A percentile compares a stretch with the other conserved stretches of the same genome.
These are phyloP conservation scores for Dolichomitus sp. DNA, from an alignment of 2,888 invertebrate genomes.

Conservation along the genomic window DNA sequence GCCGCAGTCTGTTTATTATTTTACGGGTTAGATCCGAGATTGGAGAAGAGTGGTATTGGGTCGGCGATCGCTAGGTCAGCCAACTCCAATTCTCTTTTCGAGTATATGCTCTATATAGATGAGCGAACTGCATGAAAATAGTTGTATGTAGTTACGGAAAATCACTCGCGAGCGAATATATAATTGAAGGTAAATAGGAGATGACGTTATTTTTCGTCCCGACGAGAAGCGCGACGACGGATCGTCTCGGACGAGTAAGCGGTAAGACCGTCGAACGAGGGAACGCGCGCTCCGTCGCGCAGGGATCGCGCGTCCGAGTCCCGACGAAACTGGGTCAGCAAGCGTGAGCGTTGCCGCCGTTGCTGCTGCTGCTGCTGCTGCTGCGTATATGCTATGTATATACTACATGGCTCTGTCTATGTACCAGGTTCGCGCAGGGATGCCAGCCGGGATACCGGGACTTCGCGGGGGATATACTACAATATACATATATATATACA, in stretches of 20 bases:
- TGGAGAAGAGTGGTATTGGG: slow-evolving; percentile 18
- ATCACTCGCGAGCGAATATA: slow-evolving; percentile 37
- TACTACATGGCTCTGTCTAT: slow-evolving; percentile 23
- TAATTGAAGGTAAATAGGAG: background rate
- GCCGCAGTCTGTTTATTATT: slow-evolving; percentile 41
- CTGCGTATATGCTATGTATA: slow-evolving; percentile 29
- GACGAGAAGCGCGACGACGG: slow-evolving; percentile 48
- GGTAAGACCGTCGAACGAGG: slow-evolving; percentile 26
- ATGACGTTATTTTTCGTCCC: background rate
- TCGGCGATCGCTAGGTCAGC: slow-evolving; percentile 59
- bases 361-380: slow-evolving; percentile 48
- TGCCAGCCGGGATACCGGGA: slow-evolving; percentile 47
- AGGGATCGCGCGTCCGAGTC: slow-evolving; percentile 63
- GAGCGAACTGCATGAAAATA: background rate
- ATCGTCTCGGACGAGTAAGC: slow-evolving; percentile 52
- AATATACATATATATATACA: background rate
- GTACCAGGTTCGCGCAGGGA: slow-evolving; percentile 35
- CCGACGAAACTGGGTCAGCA: slow-evolving; percentile 69
- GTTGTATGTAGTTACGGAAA: background rate
- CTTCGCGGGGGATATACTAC: slow-evolving; percentile 40
- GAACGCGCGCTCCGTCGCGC: slow-evolving; percentile 42
- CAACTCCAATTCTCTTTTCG: slow-evolving; percentile 42
- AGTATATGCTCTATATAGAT: slow-evolving; percentile 6
- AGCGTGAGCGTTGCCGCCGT: slow-evolving; percentile 58
- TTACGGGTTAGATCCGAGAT: slow-evolving; percentile 25